A percentile compares a stretch with the other conserved stretches of the same genome.
These are phyloP conservation scores for Lepas anatifera DNA, from an alignment of 2,888 invertebrate genomes.

Conservation along the genomic window DNA sequence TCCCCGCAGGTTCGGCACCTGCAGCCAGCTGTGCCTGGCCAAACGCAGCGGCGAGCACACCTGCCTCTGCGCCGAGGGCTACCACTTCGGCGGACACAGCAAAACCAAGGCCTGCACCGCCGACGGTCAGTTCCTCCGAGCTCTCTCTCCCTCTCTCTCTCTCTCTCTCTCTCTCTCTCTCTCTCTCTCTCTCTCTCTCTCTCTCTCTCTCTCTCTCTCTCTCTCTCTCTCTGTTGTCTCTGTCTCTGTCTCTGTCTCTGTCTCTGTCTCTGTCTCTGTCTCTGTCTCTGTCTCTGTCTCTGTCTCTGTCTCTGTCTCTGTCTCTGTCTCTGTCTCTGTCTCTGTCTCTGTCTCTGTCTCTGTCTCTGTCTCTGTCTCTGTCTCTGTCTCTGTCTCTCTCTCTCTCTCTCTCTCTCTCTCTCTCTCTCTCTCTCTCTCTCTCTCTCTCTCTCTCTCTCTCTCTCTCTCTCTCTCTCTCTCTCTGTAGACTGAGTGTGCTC, in stretches of 20 bases:
- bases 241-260: not conserved
- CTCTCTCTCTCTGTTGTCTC: not conserved
- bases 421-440: not conserved
- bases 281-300: not conserved
- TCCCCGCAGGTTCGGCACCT: constrained; percentile 53
- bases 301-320: not conserved
- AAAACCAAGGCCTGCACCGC: constrained; percentile 31
- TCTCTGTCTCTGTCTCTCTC: not conserved
- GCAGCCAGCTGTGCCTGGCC: constrained; percentile 61
- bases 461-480: not conserved
- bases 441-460: not conserved
- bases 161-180: not conserved
- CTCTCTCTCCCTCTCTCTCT: not conserved
- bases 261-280: not conserved
- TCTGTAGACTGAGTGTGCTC: too few species aligned
- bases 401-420: not conserved
- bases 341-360: not conserved
- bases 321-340: not conserved
- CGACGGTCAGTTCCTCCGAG: constrained; percentile 26
- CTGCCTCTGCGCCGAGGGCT: constrained; percentile 55
- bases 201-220: not conserved
- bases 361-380: not conserved
- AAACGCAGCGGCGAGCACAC: constrained; percentile 37
- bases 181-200: not conserved
- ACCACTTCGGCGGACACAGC: constrained; percentile 30